Percentiles rank a stretch among this genome's conserved stretches.
phyloP scores from a whole-genome alignment of 2,797 vertebrate species.

The Simalia tracyae region DNA sequence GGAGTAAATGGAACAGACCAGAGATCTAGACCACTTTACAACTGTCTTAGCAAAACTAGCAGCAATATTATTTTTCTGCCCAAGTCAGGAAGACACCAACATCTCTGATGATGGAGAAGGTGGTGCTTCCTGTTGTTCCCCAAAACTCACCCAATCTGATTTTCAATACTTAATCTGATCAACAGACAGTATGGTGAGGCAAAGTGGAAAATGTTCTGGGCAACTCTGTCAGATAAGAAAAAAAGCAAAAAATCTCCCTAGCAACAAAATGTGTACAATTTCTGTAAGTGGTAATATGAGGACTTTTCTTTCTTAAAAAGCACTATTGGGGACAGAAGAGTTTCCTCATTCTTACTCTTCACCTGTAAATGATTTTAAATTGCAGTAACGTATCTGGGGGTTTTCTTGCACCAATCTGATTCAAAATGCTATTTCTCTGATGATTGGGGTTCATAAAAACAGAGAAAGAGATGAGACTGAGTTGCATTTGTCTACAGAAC shows the following conservation, averaged over 20 bases:
- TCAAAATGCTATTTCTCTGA: background rate
- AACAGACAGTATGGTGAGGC: constrained; percentile 7
- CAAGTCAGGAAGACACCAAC: background rate
- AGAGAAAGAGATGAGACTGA: background rate
- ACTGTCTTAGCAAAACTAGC: rapidly evolving
- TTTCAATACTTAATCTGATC: constrained; percentile 14
- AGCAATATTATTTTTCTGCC: rapidly evolving
- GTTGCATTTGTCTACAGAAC: background rate
- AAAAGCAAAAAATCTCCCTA: background rate
- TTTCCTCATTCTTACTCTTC: background rate
- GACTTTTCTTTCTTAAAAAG: background rate
- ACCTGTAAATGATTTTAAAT: background rate
- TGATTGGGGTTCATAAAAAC: background rate
- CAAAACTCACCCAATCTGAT: background rate
- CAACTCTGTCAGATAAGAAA: background rate
- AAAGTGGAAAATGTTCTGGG: constrained; percentile 7
- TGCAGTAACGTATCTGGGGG: background rate
- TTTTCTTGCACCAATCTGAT: background rate
- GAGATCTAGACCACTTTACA: background rate
- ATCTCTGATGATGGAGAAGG: background rate
- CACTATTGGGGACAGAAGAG: background rate
- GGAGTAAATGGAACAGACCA: background rate
- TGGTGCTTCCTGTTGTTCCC: background rate
- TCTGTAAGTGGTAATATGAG: rapidly evolving
- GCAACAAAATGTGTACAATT: background rate